phyloP scores from a whole-genome alignment of 1,140 invertebrate species.

The Zaprionus inermis region DNA sequence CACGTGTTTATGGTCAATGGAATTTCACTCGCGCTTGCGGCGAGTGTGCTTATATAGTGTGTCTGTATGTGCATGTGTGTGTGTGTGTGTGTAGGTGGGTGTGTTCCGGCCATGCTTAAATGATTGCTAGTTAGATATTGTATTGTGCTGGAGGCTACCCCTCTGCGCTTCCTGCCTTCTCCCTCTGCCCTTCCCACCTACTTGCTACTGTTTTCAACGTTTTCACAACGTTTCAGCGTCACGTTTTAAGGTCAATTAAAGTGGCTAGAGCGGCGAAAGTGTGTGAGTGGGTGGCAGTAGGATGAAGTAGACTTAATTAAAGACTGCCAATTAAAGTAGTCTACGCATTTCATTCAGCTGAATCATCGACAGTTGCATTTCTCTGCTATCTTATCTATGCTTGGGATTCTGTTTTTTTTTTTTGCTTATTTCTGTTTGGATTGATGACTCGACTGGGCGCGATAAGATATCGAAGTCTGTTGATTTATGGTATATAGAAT shows the following conservation, averaged over 20 bases:
- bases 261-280: constrained; percentile 50
- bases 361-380: constrained; percentile 50
- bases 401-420: background rate
- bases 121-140: constrained; percentile 66
- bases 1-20: constrained; percentile 47
- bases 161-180: no score
- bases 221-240: constrained; percentile 67
- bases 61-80: background rate
- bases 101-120: constrained; percentile 64
- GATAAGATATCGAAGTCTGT: constrained; percentile 58
- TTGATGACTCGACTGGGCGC: constrained; percentile 50
- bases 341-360: constrained; percentile 7
- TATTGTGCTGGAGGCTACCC: constrained; percentile 47
- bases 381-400: constrained; percentile 50
- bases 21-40: constrained; percentile 43
- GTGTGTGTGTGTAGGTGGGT: constrained; percentile 50
- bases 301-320: constrained; percentile 31
- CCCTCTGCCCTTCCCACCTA: background rate
- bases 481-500: background rate
- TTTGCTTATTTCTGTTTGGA: constrained; percentile 15
- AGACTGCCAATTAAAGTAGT: constrained; percentile 21
- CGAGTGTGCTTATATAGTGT: constrained; percentile 21
- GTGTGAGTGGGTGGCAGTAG: constrained; percentile 1
- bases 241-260: constrained; percentile 73
- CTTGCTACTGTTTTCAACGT: constrained; percentile 51